Evolutionary conservation across 2,113 vertebrate genomes (phyloP).

Genomic region (Silurus meridionalis): DNA sequence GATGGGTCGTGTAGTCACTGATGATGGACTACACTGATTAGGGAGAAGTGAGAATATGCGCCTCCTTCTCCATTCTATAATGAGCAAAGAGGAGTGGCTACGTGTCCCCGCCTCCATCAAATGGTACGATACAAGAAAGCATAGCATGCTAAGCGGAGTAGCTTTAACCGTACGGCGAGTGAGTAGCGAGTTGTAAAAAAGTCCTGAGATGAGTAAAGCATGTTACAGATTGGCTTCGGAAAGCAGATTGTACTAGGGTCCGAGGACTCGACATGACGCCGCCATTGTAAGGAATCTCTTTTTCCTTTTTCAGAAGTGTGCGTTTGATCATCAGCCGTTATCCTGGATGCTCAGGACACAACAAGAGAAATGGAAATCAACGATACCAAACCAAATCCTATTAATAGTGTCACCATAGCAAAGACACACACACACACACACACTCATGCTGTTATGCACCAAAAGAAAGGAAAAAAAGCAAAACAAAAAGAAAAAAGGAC

Average conservation of each 20-base stretch:
- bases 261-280: conserved; percentile 1
- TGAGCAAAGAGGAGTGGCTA: not conserved
- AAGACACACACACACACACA: not conserved
- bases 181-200: not conserved
- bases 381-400: conserved; percentile 30
- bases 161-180: not conserved
- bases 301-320: not conserved
- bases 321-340: conserved; percentile 3
- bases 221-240: not conserved
- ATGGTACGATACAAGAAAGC: not conserved
- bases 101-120: not conserved
- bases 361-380: conserved; percentile 35
- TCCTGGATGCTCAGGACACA: not conserved
- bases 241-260: no score
- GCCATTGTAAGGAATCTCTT: not conserved
- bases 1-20: not conserved
- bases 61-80: conserved; percentile 1
- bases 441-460: not conserved
- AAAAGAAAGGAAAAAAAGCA: not conserved
- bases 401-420: conserved; percentile 9
- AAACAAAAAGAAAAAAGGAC: not conserved
- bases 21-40: not conserved
- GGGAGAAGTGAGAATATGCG: not conserved
- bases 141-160: not conserved
- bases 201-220: not conserved